A percentile compares a stretch with the other conserved stretches of the same genome.
Conservation (phyloP, 2,888 invertebrate genomes). For the Rhingia rostrata region DNA sequence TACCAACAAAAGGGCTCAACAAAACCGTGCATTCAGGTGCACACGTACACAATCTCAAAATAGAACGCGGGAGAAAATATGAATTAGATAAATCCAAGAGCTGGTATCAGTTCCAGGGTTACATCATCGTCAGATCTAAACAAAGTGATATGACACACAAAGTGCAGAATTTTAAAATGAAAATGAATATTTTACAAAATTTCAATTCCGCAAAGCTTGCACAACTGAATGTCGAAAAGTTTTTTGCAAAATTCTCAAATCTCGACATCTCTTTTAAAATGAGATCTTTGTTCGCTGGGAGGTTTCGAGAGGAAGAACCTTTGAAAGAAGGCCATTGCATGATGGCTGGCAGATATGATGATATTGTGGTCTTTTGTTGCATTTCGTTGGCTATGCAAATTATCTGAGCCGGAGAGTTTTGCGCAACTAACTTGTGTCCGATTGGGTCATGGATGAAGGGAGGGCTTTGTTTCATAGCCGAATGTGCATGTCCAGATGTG, state of each 20-base stretch:
- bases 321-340: slow-evolving; percentile 3
- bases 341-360: slow-evolving; percentile 3
- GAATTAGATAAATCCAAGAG: slow-evolving; percentile 34
- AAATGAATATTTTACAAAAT: slow-evolving; percentile 46
- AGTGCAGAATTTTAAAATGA: slow-evolving; percentile 2
- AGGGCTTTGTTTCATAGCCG: slow-evolving; percentile 30
- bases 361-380: slow-evolving; percentile 19
- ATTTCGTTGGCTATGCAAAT: slow-evolving; percentile 30
- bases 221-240: slow-evolving; percentile 24
- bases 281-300: neutral
- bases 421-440: slow-evolving; percentile 46
- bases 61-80: slow-evolving; percentile 24
- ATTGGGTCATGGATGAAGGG: slow-evolving; percentile 11
- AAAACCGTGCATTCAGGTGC: slow-evolving; percentile 60
- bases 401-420: slow-evolving; percentile 35
- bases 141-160: slow-evolving; percentile 56
- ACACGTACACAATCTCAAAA: slow-evolving; percentile 17
- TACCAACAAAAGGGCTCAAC: slow-evolving; percentile 31
- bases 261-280: slow-evolving; percentile 32
- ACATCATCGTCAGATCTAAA: slow-evolving; percentile 57
- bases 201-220: slow-evolving; percentile 55
- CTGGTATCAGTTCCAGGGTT: slow-evolving; percentile 32
- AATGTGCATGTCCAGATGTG: neutral
- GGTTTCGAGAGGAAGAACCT: neutral
- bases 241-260: slow-evolving; percentile 45